Conservation (phyloP, 2,888 invertebrate genomes). For the Crioceris asparagi region DNA sequence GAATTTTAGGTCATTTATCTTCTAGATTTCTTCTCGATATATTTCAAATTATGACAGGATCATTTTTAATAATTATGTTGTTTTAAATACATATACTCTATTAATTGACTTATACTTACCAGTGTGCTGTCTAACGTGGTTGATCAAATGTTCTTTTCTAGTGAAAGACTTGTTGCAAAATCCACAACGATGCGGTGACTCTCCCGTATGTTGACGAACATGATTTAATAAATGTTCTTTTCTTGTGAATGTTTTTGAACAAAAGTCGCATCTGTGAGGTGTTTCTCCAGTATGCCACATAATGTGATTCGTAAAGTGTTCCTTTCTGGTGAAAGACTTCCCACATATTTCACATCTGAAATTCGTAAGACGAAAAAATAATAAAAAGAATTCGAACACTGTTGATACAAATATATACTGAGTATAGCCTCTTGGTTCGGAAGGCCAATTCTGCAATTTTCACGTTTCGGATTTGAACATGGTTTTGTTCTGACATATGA, state of each 20-base stretch:
- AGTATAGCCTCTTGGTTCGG: no score
- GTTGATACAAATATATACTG: no score
- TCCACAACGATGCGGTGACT: constrained; percentile 76
- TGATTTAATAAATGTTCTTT: constrained; percentile 69
- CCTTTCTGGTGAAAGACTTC: constrained; percentile 80
- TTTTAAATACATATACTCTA: no score
- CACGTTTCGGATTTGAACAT: no score
- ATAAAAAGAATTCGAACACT: not conserved
- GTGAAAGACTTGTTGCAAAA: constrained; percentile 83
- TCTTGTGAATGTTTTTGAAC: constrained; percentile 67
- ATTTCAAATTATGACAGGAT: no score
- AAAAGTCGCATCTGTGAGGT: constrained; percentile 68
- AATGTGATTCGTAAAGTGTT: constrained; percentile 84
- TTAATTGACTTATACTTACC: no score
- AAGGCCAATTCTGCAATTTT: no score
- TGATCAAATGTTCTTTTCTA: constrained; percentile 74
- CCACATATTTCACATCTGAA: constrained; percentile 74
- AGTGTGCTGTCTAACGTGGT: constrained; percentile 74
- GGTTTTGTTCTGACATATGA: no score
- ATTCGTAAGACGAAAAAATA: constrained; percentile 2
- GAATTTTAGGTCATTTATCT: no score
- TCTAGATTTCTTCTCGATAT: no score
- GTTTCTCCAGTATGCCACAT: constrained; percentile 78
- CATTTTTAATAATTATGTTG: no score
- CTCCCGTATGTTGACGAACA: constrained; percentile 68